A percentile compares a stretch with the other conserved stretches of the same genome.
Evolutionary conservation across 2,113 vertebrate species (phyloP).

Genomic region (Tichodroma muraria): DNA sequence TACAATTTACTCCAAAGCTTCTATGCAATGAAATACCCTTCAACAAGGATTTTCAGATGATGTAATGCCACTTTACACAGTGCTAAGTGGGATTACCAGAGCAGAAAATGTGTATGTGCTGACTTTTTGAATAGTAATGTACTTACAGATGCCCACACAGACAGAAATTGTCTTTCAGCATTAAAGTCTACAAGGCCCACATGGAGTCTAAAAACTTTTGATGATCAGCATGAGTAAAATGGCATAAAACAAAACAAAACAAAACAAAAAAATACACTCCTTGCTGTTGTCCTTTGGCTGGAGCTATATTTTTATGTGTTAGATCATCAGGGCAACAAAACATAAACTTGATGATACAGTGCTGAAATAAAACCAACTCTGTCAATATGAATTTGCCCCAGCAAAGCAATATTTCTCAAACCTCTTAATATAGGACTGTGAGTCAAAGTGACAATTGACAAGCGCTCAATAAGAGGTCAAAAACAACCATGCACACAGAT

Average conservation of each 20-base stretch:
- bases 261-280: background rate
- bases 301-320: background rate
- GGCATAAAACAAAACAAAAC: background rate
- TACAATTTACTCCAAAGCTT: background rate
- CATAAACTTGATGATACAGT: background rate
- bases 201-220: background rate
- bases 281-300: background rate
- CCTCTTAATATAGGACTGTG: constrained; percentile 33
- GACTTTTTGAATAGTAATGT: background rate
- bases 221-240: background rate
- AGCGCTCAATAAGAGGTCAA: constrained; percentile 54
- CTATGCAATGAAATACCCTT: background rate
- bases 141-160: background rate
- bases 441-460: constrained; percentile 61
- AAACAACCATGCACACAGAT: constrained; percentile 31
- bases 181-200: background rate
- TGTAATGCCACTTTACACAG: background rate
- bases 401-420: constrained; percentile 46
- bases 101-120: background rate
- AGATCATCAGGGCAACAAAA: background rate
- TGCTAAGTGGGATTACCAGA: background rate
- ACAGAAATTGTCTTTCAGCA: background rate
- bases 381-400: background rate
- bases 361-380: background rate
- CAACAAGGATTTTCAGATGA: background rate